Evolutionary conservation across 1,140 invertebrate species (phyloP).

Genomic region (Drosophila biarmipes): DNA sequence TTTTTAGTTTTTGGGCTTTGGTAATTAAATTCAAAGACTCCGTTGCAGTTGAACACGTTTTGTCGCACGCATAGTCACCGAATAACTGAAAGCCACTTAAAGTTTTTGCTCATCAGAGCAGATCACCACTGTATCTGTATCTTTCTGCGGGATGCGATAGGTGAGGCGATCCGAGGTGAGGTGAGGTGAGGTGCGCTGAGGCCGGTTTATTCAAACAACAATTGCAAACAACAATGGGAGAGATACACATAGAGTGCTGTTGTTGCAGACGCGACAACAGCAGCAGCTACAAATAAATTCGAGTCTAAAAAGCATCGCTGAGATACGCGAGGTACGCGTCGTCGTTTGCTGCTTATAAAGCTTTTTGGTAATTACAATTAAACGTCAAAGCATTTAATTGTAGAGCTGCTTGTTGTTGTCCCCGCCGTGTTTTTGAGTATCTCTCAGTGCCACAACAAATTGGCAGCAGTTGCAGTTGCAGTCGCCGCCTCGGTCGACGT

Average conservation of each 20-base stretch:
- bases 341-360: slow-evolving; percentile 36
- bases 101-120: slow-evolving; percentile 60
- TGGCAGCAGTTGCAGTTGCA: slow-evolving; percentile 49
- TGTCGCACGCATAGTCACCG: slow-evolving; percentile 79
- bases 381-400: slow-evolving; percentile 79
- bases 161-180: slow-evolving; percentile 1
- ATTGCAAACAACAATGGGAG: slow-evolving; percentile 60
- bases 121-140: slow-evolving; percentile 21
- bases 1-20: slow-evolving; percentile 19
- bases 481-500: slow-evolving; percentile 14
- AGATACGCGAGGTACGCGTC: slow-evolving; percentile 63
- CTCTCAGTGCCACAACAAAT: slow-evolving; percentile 62
- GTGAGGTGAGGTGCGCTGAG: slow-evolving; percentile 33
- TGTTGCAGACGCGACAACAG: slow-evolving; percentile 37
- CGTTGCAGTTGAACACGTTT: slow-evolving; percentile 59
- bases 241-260: slow-evolving; percentile 58
- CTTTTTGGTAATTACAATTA: slow-evolving; percentile 78
- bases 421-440: slow-evolving; percentile 3
- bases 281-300: slow-evolving; percentile 69
- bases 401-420: slow-evolving; percentile 33
- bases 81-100: slow-evolving; percentile 77
- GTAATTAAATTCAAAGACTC: slow-evolving; percentile 55
- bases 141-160: slow-evolving; percentile 14
- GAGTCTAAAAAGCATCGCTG: slow-evolving; percentile 74
- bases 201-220: slow-evolving; percentile 79